Conservation (phyloP, 2,888 invertebrate genomes). For the Cephus sareptanus region DNA sequence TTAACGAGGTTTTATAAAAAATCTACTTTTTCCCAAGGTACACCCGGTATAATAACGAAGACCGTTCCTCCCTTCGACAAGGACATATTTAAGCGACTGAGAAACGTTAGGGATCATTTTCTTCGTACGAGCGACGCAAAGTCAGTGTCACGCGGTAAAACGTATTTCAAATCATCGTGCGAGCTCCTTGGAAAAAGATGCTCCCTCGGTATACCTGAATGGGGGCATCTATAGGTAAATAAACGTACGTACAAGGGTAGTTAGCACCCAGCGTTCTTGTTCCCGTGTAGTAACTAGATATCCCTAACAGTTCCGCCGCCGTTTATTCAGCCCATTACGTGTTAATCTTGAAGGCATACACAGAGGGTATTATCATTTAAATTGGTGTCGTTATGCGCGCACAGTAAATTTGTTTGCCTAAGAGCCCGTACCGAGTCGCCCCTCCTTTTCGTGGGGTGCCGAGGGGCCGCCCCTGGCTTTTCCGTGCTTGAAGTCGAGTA, state of each 20-base stretch:
- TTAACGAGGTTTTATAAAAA: background rate
- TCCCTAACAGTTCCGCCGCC: slow-evolving; percentile 43
- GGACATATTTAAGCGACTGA: background rate
- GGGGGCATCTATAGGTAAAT: slow-evolving; percentile 19
- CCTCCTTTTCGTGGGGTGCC: background rate
- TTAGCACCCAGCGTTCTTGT: slow-evolving; percentile 44
- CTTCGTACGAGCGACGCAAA: background rate
- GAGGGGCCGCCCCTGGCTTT: too few species aligned
- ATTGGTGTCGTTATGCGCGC: slow-evolving; percentile 48
- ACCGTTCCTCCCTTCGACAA: background rate
- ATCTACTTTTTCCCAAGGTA: background rate
- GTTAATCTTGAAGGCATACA: slow-evolving; percentile 46
- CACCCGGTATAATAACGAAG: background rate
- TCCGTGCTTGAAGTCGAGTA: background rate
- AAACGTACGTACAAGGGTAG: slow-evolving; percentile 39
- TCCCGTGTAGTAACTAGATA: slow-evolving; percentile 36
- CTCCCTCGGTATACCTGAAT: background rate
- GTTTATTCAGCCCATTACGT: slow-evolving; percentile 50
- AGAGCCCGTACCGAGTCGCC: background rate
- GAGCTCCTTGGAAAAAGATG: background rate
- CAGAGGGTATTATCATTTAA: slow-evolving; percentile 51
- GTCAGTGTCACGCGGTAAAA: background rate
- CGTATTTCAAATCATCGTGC: background rate
- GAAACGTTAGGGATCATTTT: background rate
- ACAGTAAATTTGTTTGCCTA: slow-evolving; percentile 47